phyloP scores from a whole-genome alignment of 2,888 invertebrate genomes.

The Oscheius myriophilus region DNA sequence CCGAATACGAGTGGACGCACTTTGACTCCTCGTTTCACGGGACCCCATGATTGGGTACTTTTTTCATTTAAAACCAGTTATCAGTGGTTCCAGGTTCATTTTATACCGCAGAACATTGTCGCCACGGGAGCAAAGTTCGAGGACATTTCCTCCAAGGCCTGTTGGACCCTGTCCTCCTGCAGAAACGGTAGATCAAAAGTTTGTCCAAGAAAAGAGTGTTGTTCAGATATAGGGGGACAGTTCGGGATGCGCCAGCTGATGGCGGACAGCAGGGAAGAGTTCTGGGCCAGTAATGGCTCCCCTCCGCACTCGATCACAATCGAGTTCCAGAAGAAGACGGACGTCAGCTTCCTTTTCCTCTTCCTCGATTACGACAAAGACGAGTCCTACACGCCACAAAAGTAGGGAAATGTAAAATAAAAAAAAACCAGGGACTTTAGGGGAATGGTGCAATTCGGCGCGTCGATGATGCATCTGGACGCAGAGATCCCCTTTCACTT shows the following conservation, averaged over 20 bases:
- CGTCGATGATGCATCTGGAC: conserved; percentile 1
- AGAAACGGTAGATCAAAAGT: conserved; percentile 82
- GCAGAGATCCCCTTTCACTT: background rate
- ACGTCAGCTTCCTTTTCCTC: conserved; percentile 18
- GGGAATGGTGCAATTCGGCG: background rate
- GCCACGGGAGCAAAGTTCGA: too few relatives aligned
- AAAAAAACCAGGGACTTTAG: conserved; percentile 3
- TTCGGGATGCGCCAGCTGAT: conserved; percentile 18
- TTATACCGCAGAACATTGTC: too few relatives aligned
- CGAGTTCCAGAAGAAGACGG: conserved; percentile 27
- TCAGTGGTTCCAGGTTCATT: too few relatives aligned
- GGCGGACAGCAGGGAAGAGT: conserved; percentile 13
- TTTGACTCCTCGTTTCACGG: too few relatives aligned
- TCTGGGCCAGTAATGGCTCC: conserved; percentile 20
- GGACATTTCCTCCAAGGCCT: conserved; percentile 90
- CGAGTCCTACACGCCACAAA: conserved; percentile 26
- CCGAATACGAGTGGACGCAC: too few relatives aligned
- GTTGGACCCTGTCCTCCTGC: conserved; percentile 97
- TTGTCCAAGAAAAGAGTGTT: too few relatives aligned
- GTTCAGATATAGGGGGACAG: background rate
- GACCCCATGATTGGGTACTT: too few relatives aligned
- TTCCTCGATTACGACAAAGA: conserved; percentile 22
- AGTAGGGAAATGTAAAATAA: conserved; percentile 2
- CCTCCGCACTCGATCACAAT: conserved; percentile 21
- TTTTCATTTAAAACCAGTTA: too few relatives aligned